A percentile compares a stretch with the other conserved stretches of the same genome.
Conservation (phyloP, 2,113 vertebrate genomes). For the Jaculus jaculus region DNA sequence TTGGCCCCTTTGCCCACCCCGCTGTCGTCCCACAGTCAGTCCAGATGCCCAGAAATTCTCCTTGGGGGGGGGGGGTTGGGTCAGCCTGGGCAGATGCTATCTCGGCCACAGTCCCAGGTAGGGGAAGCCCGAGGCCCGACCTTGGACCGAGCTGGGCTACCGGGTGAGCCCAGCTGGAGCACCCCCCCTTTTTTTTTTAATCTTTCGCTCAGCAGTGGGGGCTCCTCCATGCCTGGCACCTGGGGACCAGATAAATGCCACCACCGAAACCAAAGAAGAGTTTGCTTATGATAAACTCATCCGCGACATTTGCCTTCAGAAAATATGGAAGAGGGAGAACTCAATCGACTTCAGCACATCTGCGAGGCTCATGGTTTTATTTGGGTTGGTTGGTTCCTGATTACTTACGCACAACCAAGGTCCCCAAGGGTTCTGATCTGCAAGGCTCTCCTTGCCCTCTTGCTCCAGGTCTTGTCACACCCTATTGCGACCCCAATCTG, state of each 20-base stretch:
- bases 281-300: neutral
- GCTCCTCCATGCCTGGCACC: neutral
- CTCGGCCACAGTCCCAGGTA: neutral
- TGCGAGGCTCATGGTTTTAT: neutral
- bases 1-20: rapidly evolving
- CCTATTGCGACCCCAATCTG: neutral
- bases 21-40: neutral
- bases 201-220: neutral
- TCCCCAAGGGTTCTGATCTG: neutral
- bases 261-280: neutral
- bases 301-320: neutral
- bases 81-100: neutral
- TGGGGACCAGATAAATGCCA: neutral
- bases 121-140: neutral
- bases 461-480: neutral
- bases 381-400: neutral
- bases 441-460: no score
- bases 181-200: neutral
- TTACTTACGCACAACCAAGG: neutral
- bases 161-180: neutral
- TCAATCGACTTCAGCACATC: neutral
- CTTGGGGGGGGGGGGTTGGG: rapidly evolving
- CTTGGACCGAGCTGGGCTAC: neutral
- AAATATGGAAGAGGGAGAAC: neutral
- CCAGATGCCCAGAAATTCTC: neutral